Percentiles rank a stretch among this genome's conserved stretches.
These are phyloP conservation scores for Patagioenas fasciata DNA, from an alignment of 2,113 vertebrate genomes.

Conservation along the genomic window DNA sequence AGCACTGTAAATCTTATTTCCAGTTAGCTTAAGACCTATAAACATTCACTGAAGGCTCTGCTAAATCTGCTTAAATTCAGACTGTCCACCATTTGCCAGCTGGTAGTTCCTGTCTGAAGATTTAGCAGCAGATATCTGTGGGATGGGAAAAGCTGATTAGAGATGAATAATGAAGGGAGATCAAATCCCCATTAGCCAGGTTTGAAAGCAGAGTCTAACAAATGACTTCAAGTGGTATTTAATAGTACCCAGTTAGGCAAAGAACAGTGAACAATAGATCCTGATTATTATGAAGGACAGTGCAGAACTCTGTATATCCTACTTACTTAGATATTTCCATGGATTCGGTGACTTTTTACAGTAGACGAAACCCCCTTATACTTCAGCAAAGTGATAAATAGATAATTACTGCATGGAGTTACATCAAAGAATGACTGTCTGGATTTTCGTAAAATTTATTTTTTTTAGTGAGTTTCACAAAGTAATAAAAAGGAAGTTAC, in stretches of 20 bases:
- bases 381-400: background rate
- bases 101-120: slow-evolving; percentile 38
- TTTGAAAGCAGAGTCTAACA: slow-evolving; percentile 21
- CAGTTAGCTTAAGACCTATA: slow-evolving; percentile 59
- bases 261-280: background rate
- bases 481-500: background rate
- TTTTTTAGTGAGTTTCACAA: background rate
- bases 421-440: background rate
- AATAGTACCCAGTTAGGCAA: background rate
- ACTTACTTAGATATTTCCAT: background rate
- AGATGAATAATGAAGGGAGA: slow-evolving; percentile 19
- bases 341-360: background rate
- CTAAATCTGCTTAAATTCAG: slow-evolving; percentile 62
- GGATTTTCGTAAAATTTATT: background rate
- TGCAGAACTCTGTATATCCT: background rate
- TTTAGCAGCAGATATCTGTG: slow-evolving; percentile 57
- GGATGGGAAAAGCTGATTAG: slow-evolving; percentile 55
- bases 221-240: background rate
- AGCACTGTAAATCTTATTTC: slow-evolving; percentile 55
- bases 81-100: slow-evolving; percentile 2
- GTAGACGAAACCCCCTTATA: background rate
- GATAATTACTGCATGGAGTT: background rate
- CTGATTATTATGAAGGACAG: background rate
- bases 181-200: slow-evolving; percentile 24
- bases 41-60: slow-evolving; percentile 25